Base-by-base conservation (phyloP, 2,888 invertebrate genomes). In the Rapana venosa region DNA sequence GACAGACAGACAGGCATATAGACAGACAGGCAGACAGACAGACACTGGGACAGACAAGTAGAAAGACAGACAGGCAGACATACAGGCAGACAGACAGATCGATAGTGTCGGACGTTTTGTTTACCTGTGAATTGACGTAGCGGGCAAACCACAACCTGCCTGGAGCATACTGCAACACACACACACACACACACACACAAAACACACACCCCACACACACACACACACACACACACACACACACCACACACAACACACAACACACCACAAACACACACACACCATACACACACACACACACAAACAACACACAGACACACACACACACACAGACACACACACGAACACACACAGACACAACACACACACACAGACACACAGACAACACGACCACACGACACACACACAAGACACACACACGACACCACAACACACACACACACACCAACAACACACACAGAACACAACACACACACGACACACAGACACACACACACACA, bases 81-180 rank as follows among this genome's bases (percentile, higher is more conserved):
- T 1, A 74, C 22, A 74, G n/a, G 11, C 30, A 30, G 20, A 20
- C 4, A 86, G 30, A 58, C 26, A 74, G 30, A 32, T 15, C n/a
- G 22, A 22, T 47, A 47, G 47, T 47, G 47, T 47, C 47, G 4
- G 47, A 47, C 4, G 47, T 47, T 47, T 47, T 47, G 89, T 92
- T 90, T 93, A 96, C 96, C 95, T 96, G 96, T 35, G 95, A 94
- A 91, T 97, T 97, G 22, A 97, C 97, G 93, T 97, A 97, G 90
- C 97, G 96, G 6, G 97, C 97, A 96, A 97, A 97, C 97, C 97
- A 97, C 90, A 97, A 96, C 87, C 97, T 96, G 0, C 97, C 97
- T 35, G 95, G 94, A 58, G 93, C 93, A 92, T 94, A 93, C 95
- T 95, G 93, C 35, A 94, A 94, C 47, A 47, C 47, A 47, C 47